Base-by-base conservation (phyloP, 2,113 vertebrate species). In the Lepisosteus osseus region DNA sequence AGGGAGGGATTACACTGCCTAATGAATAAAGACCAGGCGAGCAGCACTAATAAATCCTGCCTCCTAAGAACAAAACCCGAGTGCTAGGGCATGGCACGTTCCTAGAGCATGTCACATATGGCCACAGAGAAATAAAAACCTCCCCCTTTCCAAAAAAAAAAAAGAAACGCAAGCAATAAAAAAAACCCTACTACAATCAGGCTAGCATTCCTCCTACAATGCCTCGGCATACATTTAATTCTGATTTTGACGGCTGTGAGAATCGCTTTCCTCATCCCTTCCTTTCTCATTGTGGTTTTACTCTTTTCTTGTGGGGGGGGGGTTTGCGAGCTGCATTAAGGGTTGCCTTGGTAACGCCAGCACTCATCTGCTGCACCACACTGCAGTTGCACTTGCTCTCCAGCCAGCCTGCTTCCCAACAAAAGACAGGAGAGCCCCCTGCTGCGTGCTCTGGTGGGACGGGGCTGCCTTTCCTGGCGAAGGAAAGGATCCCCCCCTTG, bases 341-440 rank as follows among this genome's bases (percentile, higher is more conserved):
- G 54, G 89, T 96, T 91, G 88, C 94, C 93, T 91, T 91, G 91
- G 94, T 86, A 96, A 96, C 95, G 66, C 67, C 84, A 12, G 90
- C 83, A 90, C 88, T 85, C 92, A 88, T 88, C 90, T 94, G 94
- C 92, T 78, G 90, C 88, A 86, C 89, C 79, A 70, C 82, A 72
- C 84, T 86, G 90, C 82, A 78, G 86, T 77, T 78, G 69, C 62
- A n/a, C 73, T 69, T 76, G 6, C 86, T 86, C 86, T 84, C 80
- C 74, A 80, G 79, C 78, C 54, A 45, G 45, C 61, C 71, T 45
- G 55, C 85, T 82, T 86, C 87, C 86, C 85, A 83, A 74, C 73
- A 29, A 42, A 12, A n/a, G 62, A 17, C 7, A 40, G 41, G 62
- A 0, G 85, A 84, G 82, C 78, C 61, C 13, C 78, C 61, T n/a